Percentiles rank a stretch among this genome's conserved stretches.
These are phyloP conservation scores for Lycaena phlaeas DNA, from an alignment of 2,888 invertebrate species.

Conservation along the genomic window DNA sequence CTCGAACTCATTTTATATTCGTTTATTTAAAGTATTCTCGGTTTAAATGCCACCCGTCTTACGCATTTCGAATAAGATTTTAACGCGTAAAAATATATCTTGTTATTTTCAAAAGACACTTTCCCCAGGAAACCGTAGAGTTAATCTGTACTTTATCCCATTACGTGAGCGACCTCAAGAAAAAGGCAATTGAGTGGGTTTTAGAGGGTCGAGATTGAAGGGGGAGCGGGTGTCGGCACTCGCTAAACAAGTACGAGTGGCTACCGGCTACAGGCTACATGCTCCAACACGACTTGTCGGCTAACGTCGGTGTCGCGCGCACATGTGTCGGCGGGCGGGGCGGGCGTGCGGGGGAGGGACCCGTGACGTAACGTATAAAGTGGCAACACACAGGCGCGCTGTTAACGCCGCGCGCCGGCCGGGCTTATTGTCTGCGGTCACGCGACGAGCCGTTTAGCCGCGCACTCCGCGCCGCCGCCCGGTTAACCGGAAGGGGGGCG, in stretches of 20 bases:
- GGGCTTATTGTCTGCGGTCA: slow-evolving; percentile 74
- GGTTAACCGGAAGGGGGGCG: slow-evolving; percentile 73
- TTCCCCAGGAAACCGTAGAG: slow-evolving; percentile 18
- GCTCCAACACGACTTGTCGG: slow-evolving; percentile 44
- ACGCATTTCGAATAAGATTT: too few species aligned
- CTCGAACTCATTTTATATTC: neutral
- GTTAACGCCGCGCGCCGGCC: slow-evolving; percentile 69
- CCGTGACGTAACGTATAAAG: slow-evolving; percentile 66
- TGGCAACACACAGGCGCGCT: slow-evolving; percentile 72
- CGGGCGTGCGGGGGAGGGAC: slow-evolving; percentile 24
- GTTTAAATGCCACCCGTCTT: neutral
- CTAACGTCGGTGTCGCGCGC: slow-evolving; percentile 20
- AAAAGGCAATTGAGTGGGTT: slow-evolving; percentile 60
- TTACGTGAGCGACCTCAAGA: slow-evolving; percentile 61
- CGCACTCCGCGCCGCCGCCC: slow-evolving; percentile 62
- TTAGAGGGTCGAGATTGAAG: slow-evolving; percentile 27
- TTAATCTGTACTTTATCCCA: slow-evolving; percentile 65
- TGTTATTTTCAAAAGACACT: too few species aligned
- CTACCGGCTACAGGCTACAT: slow-evolving; percentile 53
- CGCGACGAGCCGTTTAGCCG: slow-evolving; percentile 74
- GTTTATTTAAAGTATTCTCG: too few species aligned
- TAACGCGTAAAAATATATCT: too few species aligned
- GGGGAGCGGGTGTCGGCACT: slow-evolving; percentile 22
- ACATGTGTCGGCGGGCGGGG: slow-evolving; percentile 25
- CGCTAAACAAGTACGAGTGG: slow-evolving; percentile 17